phyloP scores from a whole-genome alignment of 30 jellyfish, hydroid and myxozoan genomes.

The Morbakka virulenta region DNA sequence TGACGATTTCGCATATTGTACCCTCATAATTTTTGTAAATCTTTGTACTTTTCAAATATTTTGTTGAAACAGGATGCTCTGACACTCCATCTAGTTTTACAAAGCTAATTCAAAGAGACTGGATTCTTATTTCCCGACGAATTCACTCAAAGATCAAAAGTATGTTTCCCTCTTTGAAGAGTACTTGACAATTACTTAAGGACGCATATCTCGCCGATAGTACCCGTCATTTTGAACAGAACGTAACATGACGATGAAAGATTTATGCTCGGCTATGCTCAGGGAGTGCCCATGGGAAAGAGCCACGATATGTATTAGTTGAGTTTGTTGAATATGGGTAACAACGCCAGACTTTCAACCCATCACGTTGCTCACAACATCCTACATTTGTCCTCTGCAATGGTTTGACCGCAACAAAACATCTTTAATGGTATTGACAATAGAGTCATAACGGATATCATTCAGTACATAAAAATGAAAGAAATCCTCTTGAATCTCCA shows the following conservation, averaged over 20 bases:
- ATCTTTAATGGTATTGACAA: background rate
- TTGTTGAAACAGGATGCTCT: background rate
- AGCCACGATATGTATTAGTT: background rate
- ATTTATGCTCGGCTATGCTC: background rate
- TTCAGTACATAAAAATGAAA: background rate
- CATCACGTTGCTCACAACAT: background rate
- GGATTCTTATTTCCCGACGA: background rate
- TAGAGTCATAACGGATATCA: background rate
- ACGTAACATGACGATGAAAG: background rate
- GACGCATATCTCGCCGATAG: constrained; percentile 4
- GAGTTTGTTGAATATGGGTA: background rate
- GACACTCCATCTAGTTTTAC: background rate
- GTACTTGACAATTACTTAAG: background rate
- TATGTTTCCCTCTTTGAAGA: background rate
- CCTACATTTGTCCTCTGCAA: background rate
- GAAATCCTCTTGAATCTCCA: background rate
- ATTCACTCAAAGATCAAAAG: background rate
- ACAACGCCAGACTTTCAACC: background rate
- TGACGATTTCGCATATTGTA: background rate
- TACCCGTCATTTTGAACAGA: background rate
- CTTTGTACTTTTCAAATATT: background rate
- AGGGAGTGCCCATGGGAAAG: background rate
- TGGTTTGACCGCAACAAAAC: background rate
- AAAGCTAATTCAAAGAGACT: background rate
- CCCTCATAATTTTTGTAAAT: background rate